Evolutionary conservation across 2,797 vertebrate genomes (phyloP).

Genomic region (Sebastes minor): DNA sequence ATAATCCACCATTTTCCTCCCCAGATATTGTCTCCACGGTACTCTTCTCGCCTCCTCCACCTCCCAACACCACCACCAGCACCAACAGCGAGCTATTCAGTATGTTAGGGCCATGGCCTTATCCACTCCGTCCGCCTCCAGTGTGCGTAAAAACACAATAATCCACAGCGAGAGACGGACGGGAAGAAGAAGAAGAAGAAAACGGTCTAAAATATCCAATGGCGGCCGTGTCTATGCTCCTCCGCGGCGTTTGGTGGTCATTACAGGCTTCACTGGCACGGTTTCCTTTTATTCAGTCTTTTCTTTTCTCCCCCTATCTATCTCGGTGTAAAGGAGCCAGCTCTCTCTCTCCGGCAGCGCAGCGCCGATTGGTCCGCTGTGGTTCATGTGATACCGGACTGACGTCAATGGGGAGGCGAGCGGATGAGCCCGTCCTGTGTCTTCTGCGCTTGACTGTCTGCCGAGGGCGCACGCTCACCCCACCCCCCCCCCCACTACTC

Average conservation of each 20-base stretch:
- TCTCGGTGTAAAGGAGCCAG: constrained; percentile 81
- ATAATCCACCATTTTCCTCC: constrained; percentile 74
- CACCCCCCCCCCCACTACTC: not conserved
- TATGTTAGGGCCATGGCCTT: constrained; percentile 80
- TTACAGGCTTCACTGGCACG: constrained; percentile 67
- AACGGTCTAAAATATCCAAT: constrained; percentile 29
- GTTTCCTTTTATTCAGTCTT: constrained; percentile 74
- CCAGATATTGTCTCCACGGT: constrained; percentile 69
- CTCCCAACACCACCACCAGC: constrained; percentile 14
- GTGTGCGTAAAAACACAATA: constrained; percentile 43
- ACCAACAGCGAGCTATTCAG: constrained; percentile 76
- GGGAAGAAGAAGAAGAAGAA: not conserved
- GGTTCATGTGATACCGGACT: constrained; percentile 88
- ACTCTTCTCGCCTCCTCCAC: constrained; percentile 54
- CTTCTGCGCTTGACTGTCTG: constrained; percentile 73
- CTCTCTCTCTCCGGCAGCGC: constrained; percentile 63
- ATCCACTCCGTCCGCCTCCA: constrained; percentile 68
- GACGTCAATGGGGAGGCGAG: constrained; percentile 93
- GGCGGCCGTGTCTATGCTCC: constrained; percentile 36
- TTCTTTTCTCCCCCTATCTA: constrained; percentile 53
- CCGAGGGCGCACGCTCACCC: constrained; percentile 44
- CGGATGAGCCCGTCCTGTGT: constrained; percentile 83
- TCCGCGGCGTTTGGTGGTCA: constrained; percentile 53
- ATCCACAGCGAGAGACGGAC: constrained; percentile 52
- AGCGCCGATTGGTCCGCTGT: constrained; percentile 85